phyloP scores from a whole-genome alignment of 2,888 invertebrate genomes.

The Thera britannica region DNA sequence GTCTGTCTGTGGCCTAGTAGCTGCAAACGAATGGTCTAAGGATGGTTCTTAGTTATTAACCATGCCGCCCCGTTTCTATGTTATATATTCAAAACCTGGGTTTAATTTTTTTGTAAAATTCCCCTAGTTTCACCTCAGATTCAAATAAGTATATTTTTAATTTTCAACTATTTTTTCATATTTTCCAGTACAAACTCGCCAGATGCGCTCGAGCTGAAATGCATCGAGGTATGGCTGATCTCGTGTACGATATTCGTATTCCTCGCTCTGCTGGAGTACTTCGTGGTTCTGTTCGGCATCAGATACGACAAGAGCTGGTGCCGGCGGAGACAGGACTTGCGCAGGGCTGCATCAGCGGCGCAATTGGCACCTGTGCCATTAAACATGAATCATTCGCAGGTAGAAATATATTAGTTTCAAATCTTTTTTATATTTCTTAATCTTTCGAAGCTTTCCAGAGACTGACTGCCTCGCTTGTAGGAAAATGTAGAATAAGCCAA shows the following conservation, averaged over 20 bases:
- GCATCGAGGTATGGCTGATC: constrained; percentile 88
- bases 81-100: too few relatives aligned
- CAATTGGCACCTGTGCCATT: constrained; percentile 73
- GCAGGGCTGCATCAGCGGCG: constrained; percentile 74
- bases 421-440: constrained; percentile 29
- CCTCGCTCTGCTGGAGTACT: constrained; percentile 86
- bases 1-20: too few relatives aligned
- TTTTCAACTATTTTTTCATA: neutral
- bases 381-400: constrained; percentile 79
- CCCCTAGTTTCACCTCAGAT: too few relatives aligned
- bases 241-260: constrained; percentile 88
- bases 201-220: constrained; percentile 86
- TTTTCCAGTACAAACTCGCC: constrained; percentile 86
- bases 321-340: constrained; percentile 71
- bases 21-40: too few relatives aligned
- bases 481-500: constrained; percentile 21
- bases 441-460: constrained; percentile 9
- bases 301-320: constrained; percentile 88
- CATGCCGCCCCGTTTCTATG: too few relatives aligned
- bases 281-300: constrained; percentile 87
- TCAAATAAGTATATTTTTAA: too few relatives aligned
- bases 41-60: too few relatives aligned
- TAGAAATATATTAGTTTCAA: constrained; percentile 32
- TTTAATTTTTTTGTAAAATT: too few relatives aligned
- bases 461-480: constrained; percentile 6